Evolutionary conservation across 2,113 vertebrate genomes (phyloP).

Genomic region (Festucalex cinctus): DNA sequence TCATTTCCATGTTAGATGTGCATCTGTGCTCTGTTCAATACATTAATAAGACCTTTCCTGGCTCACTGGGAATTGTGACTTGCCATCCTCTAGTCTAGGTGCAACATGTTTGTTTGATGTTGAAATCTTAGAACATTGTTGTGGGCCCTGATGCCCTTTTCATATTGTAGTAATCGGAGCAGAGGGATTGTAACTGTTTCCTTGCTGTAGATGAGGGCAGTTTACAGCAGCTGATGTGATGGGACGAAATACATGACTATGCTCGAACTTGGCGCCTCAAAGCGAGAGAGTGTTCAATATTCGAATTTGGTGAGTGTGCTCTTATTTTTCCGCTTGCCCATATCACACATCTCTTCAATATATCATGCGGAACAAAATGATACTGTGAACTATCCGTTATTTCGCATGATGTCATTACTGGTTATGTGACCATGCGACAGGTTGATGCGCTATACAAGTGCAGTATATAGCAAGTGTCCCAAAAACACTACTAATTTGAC

Average conservation of each 20-base stretch:
- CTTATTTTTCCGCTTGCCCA: slow-evolving; percentile 1
- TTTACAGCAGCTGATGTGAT: not conserved
- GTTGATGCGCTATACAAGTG: not conserved
- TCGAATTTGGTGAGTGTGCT: slow-evolving; percentile 10
- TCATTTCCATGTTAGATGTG: slow-evolving; percentile 10
- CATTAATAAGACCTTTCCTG: slow-evolving; percentile 11
- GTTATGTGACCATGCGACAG: not conserved
- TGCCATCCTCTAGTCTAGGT: slow-evolving; percentile 11
- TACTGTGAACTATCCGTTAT: slow-evolving; percentile 7
- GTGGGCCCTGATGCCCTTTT: slow-evolving; percentile 32
- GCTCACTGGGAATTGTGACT: slow-evolving; percentile 32
- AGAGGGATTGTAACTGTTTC: slow-evolving; percentile 13
- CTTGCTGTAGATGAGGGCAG: not conserved
- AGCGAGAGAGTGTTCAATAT: not conserved
- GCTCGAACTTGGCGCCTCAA: not conserved
- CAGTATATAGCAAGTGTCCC: not conserved
- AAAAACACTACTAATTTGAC: not conserved
- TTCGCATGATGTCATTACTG: not conserved
- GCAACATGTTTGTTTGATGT: slow-evolving; percentile 12
- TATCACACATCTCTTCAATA: slow-evolving; percentile 23
- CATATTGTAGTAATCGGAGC: slow-evolving; percentile 4
- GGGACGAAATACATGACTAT: not conserved
- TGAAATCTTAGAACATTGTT: slow-evolving; percentile 22
- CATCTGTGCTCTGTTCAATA: slow-evolving; percentile 16
- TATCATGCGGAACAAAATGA: slow-evolving; percentile 31